Evolutionary conservation across 2,797 vertebrate species (phyloP).

Genomic region (Danio albolineatus): DNA sequence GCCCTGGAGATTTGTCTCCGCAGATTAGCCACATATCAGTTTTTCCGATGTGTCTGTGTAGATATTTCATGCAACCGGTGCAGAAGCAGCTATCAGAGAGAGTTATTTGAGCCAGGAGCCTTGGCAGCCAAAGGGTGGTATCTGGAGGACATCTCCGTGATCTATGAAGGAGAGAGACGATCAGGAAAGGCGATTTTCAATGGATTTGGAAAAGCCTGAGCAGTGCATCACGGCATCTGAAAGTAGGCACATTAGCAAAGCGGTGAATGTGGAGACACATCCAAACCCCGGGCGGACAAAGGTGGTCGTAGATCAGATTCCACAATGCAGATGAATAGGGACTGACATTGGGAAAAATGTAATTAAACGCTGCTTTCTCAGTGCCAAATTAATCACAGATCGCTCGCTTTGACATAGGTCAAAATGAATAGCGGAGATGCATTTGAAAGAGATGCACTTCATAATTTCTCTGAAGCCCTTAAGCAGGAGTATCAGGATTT

Average conservation of each 20-base stretch:
- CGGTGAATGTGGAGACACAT: slow-evolving; percentile 14
- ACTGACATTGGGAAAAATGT: background rate
- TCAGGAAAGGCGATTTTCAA: slow-evolving; percentile 70
- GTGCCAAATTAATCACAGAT: slow-evolving; percentile 10
- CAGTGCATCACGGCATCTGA: slow-evolving; percentile 21
- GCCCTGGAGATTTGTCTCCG: slow-evolving; percentile 16
- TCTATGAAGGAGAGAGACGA: slow-evolving; percentile 73
- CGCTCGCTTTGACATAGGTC: background rate
- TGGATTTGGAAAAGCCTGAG: slow-evolving; percentile 29
- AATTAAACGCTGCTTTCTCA: slow-evolving; percentile 33
- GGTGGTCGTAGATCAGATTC: slow-evolving; percentile 20
- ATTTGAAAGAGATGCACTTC: slow-evolving; percentile 21
- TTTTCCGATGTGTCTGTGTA: slow-evolving; percentile 23
- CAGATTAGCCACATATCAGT: slow-evolving; percentile 41
- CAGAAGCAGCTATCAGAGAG: slow-evolving; percentile 69
- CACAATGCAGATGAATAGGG: slow-evolving; percentile 34
- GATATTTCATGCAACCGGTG: slow-evolving; percentile 30
- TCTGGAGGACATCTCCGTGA: slow-evolving; percentile 80
- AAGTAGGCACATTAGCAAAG: slow-evolving; percentile 30
- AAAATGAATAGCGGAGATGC: background rate
- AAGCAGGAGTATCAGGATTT: slow-evolving; percentile 1
- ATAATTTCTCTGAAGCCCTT: slow-evolving; percentile 11
- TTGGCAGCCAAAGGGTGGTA: slow-evolving; percentile 66
- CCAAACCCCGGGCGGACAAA: slow-evolving; percentile 1
- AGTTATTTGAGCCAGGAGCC: slow-evolving; percentile 71